Evolutionary conservation across 2,113 vertebrate species (phyloP).

Genomic region (Apistogramma diplotaenia): DNA sequence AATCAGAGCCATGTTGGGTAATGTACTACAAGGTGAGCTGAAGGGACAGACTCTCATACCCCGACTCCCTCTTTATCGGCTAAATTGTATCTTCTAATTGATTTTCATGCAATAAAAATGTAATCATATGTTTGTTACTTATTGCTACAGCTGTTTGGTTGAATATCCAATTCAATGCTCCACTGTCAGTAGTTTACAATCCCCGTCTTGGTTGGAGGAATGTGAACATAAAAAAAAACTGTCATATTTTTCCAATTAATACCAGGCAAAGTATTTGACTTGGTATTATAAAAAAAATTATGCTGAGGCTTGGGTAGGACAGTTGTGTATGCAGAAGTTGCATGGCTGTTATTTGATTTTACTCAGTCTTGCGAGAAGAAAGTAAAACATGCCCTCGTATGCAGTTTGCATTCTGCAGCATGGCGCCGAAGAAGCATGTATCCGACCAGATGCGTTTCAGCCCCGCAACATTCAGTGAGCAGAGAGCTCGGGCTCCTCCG

Average conservation of each 20-base stretch:
- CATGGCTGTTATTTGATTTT: neutral
- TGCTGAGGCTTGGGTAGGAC: neutral
- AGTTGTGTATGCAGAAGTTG: neutral
- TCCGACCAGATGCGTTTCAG: neutral
- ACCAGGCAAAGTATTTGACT: neutral
- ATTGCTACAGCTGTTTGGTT: neutral
- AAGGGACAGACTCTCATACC: neutral
- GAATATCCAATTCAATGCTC: neutral
- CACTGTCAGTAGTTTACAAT: neutral
- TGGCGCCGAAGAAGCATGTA: neutral
- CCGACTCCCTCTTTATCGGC: neutral
- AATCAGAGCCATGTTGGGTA: constrained; percentile 43
- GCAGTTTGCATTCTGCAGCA: neutral
- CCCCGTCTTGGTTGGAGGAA: neutral
- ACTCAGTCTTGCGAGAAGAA: neutral
- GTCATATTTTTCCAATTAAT: neutral
- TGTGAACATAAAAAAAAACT: neutral
- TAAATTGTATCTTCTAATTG: neutral
- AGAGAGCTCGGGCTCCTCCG: neutral
- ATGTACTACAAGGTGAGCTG: neutral
- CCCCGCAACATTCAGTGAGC: neutral
- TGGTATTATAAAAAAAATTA: neutral
- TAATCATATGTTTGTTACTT: neutral
- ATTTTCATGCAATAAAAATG: neutral
- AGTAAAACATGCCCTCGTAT: neutral